A percentile compares a stretch with the other conserved stretches of the same genome.
phyloP scores from a whole-genome alignment of 2,888 invertebrate genomes.

The Lochmaea crataegi region DNA sequence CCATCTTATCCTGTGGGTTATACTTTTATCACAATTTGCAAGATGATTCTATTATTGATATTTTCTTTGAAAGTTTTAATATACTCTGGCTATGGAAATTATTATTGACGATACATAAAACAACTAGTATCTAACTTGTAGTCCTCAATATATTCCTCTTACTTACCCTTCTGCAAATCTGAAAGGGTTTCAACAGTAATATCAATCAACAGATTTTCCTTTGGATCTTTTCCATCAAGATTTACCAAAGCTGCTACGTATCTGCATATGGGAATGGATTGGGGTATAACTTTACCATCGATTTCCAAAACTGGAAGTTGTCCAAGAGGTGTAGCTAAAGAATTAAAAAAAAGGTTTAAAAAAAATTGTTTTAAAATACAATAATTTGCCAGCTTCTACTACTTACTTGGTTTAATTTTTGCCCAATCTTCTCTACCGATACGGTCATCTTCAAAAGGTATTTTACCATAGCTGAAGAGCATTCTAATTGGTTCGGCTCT shows the following conservation, averaged over 20 bases:
- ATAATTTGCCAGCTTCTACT: no score
- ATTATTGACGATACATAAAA: no score
- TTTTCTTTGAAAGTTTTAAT: no score
- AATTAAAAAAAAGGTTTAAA: no score
- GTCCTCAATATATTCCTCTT: no score
- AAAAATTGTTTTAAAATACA: no score
- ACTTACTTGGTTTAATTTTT: slow-evolving; percentile 36
- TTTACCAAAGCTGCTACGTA: slow-evolving; percentile 72
- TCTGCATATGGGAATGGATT: slow-evolving; percentile 70
- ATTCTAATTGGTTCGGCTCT: slow-evolving; percentile 35
- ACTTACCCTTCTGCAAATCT: slow-evolving; percentile 58
- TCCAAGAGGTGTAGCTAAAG: slow-evolving; percentile 72
- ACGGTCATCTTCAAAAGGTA: slow-evolving; percentile 36
- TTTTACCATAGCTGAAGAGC: slow-evolving; percentile 33
- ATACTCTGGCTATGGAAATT: no score
- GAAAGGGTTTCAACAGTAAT: slow-evolving; percentile 69
- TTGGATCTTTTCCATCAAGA: slow-evolving; percentile 67
- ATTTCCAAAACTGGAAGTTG: slow-evolving; percentile 72
- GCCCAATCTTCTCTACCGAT: slow-evolving; percentile 23
- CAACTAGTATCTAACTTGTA: no score
- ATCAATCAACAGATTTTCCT: slow-evolving; percentile 69
- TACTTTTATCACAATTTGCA: no score
- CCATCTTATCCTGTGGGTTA: no score
- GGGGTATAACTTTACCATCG: slow-evolving; percentile 71
- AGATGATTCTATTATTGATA: no score